These are phyloP conservation scores for Apaloderma vittatum DNA, from an alignment of 2,113 vertebrate genomes.

Conservation along the genomic window DNA sequence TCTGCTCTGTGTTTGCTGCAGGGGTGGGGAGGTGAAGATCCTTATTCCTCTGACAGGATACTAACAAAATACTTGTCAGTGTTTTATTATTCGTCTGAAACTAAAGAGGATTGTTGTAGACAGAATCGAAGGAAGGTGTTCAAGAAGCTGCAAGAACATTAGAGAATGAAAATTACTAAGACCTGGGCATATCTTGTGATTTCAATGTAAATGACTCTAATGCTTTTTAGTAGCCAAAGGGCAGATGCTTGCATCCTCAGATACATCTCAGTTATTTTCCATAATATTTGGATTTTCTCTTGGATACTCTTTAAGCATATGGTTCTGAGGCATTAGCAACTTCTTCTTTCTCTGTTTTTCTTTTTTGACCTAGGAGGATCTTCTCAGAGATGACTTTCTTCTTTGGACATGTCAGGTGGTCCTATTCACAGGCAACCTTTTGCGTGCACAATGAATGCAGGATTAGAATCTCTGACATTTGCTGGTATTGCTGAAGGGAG, in stretches of 20 bases:
- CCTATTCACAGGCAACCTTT: not conserved
- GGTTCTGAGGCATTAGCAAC: not conserved
- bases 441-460: not conserved
- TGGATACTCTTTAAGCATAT: not conserved
- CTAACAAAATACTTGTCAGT: not conserved
- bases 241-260: not conserved
- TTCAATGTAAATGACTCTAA: not conserved
- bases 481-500: not conserved
- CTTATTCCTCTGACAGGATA: not conserved
- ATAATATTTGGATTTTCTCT: not conserved
- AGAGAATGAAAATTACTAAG: not conserved
- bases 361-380: not conserved
- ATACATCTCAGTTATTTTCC: not conserved
- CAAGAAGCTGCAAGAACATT: not conserved
- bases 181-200: not conserved
- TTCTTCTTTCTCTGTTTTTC: not conserved
- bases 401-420: not conserved
- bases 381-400: not conserved
- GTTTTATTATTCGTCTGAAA: not conserved
- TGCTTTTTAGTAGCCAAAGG: not conserved
- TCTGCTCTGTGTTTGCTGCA: not conserved
- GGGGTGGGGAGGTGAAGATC: not conserved
- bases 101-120: not conserved
- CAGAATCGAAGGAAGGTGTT: not conserved
- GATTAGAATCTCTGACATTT: not conserved